These are phyloP conservation scores for Orthosia gothica DNA, from an alignment of 2,888 invertebrate genomes.

Conservation along the genomic window DNA sequence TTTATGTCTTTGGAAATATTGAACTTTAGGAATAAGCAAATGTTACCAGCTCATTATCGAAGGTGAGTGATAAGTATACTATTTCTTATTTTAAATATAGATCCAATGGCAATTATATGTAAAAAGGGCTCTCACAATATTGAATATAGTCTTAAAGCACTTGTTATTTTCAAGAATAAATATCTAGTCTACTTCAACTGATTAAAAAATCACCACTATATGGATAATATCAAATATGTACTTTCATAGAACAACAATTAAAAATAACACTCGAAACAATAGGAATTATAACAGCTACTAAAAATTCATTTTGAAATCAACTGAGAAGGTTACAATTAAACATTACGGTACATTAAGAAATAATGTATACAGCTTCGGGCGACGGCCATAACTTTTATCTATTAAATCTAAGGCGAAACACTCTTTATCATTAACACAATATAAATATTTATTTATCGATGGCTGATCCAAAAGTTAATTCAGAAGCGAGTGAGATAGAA, in stretches of 20 bases:
- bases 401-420: slow-evolving; percentile 84
- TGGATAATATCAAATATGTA: background rate
- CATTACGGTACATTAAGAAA: slow-evolving; percentile 55
- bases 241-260: slow-evolving; percentile 33
- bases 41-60: slow-evolving; percentile 24
- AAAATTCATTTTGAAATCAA: slow-evolving; percentile 44
- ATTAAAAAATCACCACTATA: background rate
- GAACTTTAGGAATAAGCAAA: slow-evolving; percentile 33
- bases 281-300: slow-evolving; percentile 15
- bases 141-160: background rate
- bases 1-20: slow-evolving; percentile 20
- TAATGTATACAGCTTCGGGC: slow-evolving; percentile 74
- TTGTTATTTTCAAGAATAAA: background rate
- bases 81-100: slow-evolving; percentile 6
- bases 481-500: slow-evolving; percentile 83
- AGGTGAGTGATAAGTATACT: slow-evolving; percentile 22
- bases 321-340: slow-evolving; percentile 57
- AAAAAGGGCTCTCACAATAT: background rate
- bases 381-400: slow-evolving; percentile 78
- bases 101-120: background rate
- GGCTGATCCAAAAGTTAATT: slow-evolving; percentile 78
- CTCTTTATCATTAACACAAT: slow-evolving; percentile 88
- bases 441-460: slow-evolving; percentile 87
- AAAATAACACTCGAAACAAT: slow-evolving; percentile 19
- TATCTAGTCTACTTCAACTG: too few relatives aligned